Percentiles rank a stretch among this genome's conserved stretches.
These are phyloP conservation scores for Bambusicola thoracicus DNA, from an alignment of 2,113 vertebrate species.

Conservation along the genomic window DNA sequence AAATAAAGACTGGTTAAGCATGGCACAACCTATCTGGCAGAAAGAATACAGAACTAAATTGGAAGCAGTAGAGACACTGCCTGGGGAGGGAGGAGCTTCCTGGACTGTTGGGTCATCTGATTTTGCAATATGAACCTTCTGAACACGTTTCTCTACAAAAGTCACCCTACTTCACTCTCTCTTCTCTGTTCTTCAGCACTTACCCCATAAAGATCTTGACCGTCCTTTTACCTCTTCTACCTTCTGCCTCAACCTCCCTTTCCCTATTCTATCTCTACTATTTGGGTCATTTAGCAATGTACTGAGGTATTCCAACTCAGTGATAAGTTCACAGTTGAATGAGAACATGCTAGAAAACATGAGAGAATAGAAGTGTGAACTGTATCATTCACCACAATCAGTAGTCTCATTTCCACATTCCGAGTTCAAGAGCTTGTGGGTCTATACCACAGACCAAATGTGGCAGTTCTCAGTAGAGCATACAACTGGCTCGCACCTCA, in stretches of 20 bases:
- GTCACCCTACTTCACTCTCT: background rate
- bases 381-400: background rate
- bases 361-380: background rate
- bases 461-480: background rate
- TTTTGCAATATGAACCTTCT: background rate
- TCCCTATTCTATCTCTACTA: background rate
- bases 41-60: background rate
- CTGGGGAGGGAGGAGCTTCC: background rate
- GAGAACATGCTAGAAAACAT: background rate
- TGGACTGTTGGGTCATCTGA: background rate
- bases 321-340: background rate
- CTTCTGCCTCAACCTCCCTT: background rate
- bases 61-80: background rate
- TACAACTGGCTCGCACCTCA: background rate
- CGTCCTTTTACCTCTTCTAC: background rate
- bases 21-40: background rate
- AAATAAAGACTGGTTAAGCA: background rate
- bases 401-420: background rate
- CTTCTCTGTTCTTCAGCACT: background rate
- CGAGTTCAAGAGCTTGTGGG: background rate
- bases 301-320: background rate
- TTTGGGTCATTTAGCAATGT: background rate
- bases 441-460: background rate
- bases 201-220: background rate
- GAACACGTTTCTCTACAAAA: background rate